Evolutionary conservation across 2,888 invertebrate genomes (phyloP).

Genomic region (Lobophora halterata): DNA sequence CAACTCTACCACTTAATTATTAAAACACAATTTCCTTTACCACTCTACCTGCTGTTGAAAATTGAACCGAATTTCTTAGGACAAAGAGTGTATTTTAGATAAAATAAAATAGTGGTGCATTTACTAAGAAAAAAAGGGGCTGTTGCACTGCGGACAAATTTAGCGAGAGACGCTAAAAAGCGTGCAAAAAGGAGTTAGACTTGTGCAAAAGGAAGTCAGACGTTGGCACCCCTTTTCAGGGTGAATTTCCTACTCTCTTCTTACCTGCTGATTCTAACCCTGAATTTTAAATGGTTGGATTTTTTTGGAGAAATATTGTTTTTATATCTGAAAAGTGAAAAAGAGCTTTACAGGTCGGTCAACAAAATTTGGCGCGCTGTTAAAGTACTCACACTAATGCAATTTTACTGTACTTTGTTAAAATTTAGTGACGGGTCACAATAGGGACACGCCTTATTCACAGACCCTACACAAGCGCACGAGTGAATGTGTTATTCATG

Average conservation of each 20-base stretch:
- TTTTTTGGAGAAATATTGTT: too few relatives aligned
- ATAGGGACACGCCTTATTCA: too few relatives aligned
- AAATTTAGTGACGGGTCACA: too few relatives aligned
- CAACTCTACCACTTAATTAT: conserved; percentile 31
- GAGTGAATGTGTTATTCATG: too few relatives aligned
- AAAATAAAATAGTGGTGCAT: conserved; percentile 42
- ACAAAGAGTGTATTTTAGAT: conserved; percentile 45
- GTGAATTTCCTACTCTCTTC: conserved; percentile 43
- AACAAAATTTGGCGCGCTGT: too few relatives aligned
- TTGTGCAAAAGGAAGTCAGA: too few relatives aligned
- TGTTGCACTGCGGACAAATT: conserved; percentile 59
- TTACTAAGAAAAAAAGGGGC: conserved; percentile 37
- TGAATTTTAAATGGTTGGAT: conserved; percentile 24
- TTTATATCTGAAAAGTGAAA: too few relatives aligned
- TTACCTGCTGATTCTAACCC: conserved; percentile 31
- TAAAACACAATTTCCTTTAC: conserved; percentile 35
- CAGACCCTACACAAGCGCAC: too few relatives aligned
- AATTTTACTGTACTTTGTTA: too few relatives aligned
- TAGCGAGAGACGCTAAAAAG: conserved; percentile 57
- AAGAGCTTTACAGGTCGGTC: too few relatives aligned
- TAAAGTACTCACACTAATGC: too few relatives aligned
- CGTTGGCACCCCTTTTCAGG: conserved; percentile 52
- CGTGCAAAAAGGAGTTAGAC: conserved; percentile 39
- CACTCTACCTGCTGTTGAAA: conserved; percentile 17
- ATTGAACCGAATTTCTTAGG: conserved; percentile 31